Evolutionary conservation across 2,113 vertebrate genomes (phyloP), one percentile per base, ranked within the genome.

Genomic region (Rhadina sibilatrix): DNA sequence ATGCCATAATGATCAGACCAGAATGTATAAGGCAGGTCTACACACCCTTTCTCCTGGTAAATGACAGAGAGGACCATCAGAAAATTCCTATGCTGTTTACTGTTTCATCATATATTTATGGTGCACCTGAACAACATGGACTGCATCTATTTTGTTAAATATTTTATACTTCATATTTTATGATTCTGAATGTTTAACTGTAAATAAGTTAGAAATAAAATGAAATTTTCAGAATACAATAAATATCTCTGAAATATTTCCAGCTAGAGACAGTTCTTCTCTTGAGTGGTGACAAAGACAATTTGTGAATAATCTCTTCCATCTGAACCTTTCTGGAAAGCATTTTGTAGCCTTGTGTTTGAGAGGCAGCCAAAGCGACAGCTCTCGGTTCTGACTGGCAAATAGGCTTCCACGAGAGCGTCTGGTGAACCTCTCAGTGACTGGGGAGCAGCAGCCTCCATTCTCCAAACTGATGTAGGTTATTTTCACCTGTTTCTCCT

Each of bases 171-270:
- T 93, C 79, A 53, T 89, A 96, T 96, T 96, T 96, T 96, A 93
- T 94, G 93, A 95, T 96, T 93, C 85, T 96, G 79, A 93, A 95
- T 97, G 96, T 97, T 96, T 86, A 94, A 94, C 71, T 97, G 96
- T 97, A 97, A 94, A 97, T 88, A 97, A 96, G 93, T 94, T 96
- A 96, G 94, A 97, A 96, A 97, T 97, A 96, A 97, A 97, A 94
- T 61, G 40, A 95, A 92, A 89, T 96, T 97, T 97, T 97, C 90
- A 94, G 90, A 96, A 96, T 83, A 95, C 86, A 97, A 93, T 95
- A 93, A 96, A 92, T 90, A 94, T 75, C 80, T 96, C 92, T 97
- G 88, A 93, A 96, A 20, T 93, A 86, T 92, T 96, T 96, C 80
- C 80, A 95, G 93, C 72, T 79, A 96, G 90, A 95, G 25, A 57